These are phyloP conservation scores for Aspidiotus rigidus DNA, from an alignment of 2,888 invertebrate genomes.

Conservation along the genomic window DNA sequence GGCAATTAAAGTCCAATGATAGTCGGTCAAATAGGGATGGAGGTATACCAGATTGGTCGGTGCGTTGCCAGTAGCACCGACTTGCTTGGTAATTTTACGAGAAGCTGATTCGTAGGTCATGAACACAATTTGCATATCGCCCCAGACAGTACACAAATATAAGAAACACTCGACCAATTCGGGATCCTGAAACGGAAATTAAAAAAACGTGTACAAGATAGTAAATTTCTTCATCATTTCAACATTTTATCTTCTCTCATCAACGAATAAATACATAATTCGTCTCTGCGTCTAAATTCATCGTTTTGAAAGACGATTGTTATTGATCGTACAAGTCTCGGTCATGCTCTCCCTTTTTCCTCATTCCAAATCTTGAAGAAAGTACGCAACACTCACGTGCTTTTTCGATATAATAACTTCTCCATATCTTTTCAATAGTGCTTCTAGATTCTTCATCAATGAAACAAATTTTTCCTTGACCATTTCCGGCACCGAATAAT, in stretches of 20 bases:
- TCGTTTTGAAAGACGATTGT: no score
- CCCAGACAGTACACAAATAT: slow-evolving; percentile 25
- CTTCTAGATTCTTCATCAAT: slow-evolving; percentile 14
- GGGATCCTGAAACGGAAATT: slow-evolving; percentile 11
- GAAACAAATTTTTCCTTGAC: slow-evolving; percentile 17
- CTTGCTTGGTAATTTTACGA: slow-evolving; percentile 24
- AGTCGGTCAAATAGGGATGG: slow-evolving; percentile 31
- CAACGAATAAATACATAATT: background rate
- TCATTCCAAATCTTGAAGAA: background rate
- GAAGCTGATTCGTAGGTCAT: slow-evolving; percentile 23
- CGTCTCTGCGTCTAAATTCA: no score
- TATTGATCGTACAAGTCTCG: no score
- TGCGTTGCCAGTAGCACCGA: slow-evolving; percentile 3
- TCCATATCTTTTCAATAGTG: slow-evolving; percentile 20
- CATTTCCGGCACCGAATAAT: slow-evolving; percentile 28
- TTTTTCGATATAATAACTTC: slow-evolving; percentile 26
- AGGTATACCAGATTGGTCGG: slow-evolving; percentile 27
- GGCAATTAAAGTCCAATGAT: slow-evolving; percentile 29
- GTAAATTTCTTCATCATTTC: background rate
- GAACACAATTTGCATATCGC: slow-evolving; percentile 28
- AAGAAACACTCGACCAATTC: slow-evolving; percentile 21
- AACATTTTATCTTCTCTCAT: background rate
- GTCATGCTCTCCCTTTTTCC: no score
- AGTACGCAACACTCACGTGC: slow-evolving; percentile 23
- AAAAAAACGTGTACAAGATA: background rate